Percentiles rank a stretch among this genome's conserved stretches.
Evolutionary conservation across 2,113 vertebrate genomes (phyloP).

Genomic region (Desmodus rotundus): DNA sequence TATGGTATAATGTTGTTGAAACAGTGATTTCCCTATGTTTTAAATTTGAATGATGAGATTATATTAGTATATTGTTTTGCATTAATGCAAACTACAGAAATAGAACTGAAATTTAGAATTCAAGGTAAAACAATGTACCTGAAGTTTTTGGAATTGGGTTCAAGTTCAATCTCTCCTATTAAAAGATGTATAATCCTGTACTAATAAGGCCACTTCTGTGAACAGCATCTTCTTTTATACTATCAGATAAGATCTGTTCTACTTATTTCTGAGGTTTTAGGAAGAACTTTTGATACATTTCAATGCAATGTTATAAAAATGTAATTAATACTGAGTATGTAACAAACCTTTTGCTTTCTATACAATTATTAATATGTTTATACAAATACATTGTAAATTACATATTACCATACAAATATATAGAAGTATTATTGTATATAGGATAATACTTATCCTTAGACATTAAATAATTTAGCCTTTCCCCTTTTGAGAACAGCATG

Average conservation of each 20-base stretch:
- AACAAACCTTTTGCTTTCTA: not conserved
- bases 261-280: not conserved
- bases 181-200: not conserved
- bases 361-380: not conserved
- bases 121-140: not conserved
- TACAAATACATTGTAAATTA: not conserved
- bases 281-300: not conserved
- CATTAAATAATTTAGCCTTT: not conserved
- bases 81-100: not conserved
- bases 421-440: not conserved
- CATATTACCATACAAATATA: not conserved
- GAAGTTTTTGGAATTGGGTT: not conserved
- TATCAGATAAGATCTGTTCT: not conserved
- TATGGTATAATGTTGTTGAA: not conserved
- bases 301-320: not conserved
- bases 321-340: not conserved
- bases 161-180: not conserved
- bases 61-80: not conserved
- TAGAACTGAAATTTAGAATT: not conserved
- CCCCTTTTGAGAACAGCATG: not conserved
- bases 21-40: not conserved
- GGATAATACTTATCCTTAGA: not conserved
- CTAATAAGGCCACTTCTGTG: not conserved
- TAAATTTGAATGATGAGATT: not conserved
- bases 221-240: not conserved